Conservation (phyloP, 2,113 vertebrate species). For the Phocoena sinus region DNA sequence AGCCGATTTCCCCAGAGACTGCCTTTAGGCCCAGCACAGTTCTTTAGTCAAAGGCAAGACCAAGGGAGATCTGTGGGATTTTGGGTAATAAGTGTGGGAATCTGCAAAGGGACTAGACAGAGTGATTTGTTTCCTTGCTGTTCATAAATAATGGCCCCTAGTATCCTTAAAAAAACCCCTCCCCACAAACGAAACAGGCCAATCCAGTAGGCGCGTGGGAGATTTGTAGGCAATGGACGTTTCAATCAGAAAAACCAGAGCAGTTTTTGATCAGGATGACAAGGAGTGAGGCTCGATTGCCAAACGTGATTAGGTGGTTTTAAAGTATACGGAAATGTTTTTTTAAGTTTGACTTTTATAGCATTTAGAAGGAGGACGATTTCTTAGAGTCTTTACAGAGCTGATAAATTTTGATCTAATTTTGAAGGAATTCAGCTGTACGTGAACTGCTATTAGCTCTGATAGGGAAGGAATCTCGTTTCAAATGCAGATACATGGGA, state of each 20-base stretch:
- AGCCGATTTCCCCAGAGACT: slow-evolving; percentile 76
- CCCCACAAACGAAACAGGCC: slow-evolving; percentile 53
- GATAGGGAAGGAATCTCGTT: slow-evolving; percentile 65
- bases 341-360: slow-evolving; percentile 65
- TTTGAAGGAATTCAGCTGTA: slow-evolving; percentile 65
- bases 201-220: slow-evolving; percentile 65
- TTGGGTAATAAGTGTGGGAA: slow-evolving; percentile 85
- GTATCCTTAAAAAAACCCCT: neutral
- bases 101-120: slow-evolving; percentile 75
- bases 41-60: slow-evolving; percentile 76
- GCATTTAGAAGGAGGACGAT: slow-evolving; percentile 47
- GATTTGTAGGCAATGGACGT: slow-evolving; percentile 71
- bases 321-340: slow-evolving; percentile 31
- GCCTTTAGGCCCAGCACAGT: slow-evolving; percentile 62
- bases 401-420: slow-evolving; percentile 48
- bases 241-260: slow-evolving; percentile 52
- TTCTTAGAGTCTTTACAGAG: slow-evolving; percentile 44
- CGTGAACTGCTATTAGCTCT: slow-evolving; percentile 26
- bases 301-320: slow-evolving; percentile 45
- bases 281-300: slow-evolving; percentile 15
- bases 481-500: slow-evolving; percentile 44
- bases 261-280: slow-evolving; percentile 56
- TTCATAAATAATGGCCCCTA: slow-evolving; percentile 77
- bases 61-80: slow-evolving; percentile 80
- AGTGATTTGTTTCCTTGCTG: slow-evolving; percentile 79